Percentiles rank a stretch among this genome's conserved stretches.
Conservation (phyloP, 2,113 vertebrate species). For the Paraplagusia blochii region DNA sequence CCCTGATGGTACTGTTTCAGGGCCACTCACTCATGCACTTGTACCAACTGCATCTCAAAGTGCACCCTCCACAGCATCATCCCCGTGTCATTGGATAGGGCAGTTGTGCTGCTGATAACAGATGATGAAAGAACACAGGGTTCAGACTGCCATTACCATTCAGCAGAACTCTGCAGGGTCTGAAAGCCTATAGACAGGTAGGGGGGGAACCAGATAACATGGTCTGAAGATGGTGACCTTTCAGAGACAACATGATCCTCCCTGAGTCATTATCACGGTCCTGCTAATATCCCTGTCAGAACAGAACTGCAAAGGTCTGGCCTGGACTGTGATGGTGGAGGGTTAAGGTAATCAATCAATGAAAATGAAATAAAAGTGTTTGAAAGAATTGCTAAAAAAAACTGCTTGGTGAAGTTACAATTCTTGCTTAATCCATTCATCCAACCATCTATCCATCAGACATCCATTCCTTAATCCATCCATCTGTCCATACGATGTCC, state of each 20-base stretch:
- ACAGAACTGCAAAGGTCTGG: conserved; percentile 9
- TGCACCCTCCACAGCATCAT: conserved; percentile 3
- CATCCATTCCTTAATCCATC: no score
- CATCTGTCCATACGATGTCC: no score
- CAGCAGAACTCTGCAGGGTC: conserved; percentile 5
- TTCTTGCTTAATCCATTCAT: no score
- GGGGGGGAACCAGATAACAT: conserved; percentile 50
- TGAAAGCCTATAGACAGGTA: conserved; percentile 21
- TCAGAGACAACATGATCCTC: conserved; percentile 42
- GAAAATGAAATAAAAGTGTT: no score
- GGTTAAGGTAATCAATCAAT: background rate
- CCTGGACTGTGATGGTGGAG: conserved; percentile 5
- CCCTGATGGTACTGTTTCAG: no score
- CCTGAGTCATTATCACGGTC: background rate
- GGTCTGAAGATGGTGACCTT: conserved; percentile 17
- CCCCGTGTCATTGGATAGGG: conserved; percentile 29
- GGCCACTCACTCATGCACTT: no score
- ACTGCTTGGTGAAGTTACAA: no score
- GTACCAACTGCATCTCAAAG: background rate
- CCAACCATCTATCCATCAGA: no score
- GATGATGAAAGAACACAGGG: conserved; percentile 24
- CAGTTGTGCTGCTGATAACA: conserved; percentile 8
- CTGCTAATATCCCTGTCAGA: conserved; percentile 22
- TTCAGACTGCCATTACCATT: background rate
- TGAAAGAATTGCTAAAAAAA: no score